Base-by-base conservation (phyloP, 1,140 invertebrate genomes). In the Drosophila arizonae region DNA sequence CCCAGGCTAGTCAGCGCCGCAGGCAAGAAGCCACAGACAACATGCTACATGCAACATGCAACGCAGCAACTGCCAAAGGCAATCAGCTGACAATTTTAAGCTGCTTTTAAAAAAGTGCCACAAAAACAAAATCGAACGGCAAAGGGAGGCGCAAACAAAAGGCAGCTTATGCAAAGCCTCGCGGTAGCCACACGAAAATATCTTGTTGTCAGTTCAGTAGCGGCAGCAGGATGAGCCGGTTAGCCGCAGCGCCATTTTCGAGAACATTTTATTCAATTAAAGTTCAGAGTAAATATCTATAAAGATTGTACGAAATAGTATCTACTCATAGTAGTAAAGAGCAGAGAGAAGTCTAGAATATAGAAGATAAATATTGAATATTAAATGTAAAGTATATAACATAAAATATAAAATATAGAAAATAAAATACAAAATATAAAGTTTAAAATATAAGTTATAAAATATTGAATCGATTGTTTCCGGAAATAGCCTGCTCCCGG, bases 31-130 rank as follows among this genome's bases (percentile, higher is more conserved):
- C 51, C 51, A 15, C 26, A 65, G 36, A 30, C 50, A 55, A 24
- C 54, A 65, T 39, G 28, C 43, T 51, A 21, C 45, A 62, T 48
- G 21, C 46, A 10, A 17, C 46, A 48, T 48, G 50, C 57, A 52
- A 65, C 57, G 65, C 57, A 67, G 46, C 50, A 30, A 64, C 36
- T 55, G 39, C 21, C 24, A 56, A 57, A 61, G 33, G 33, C 50
- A 61, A 33, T 28, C 54, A 57, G 50, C 58, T 48, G 67, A 48
- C 72, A 70, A 70, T 70, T 63, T 70, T 52, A 74, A 74, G 71
- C 66, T 64, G 39, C 60, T 63, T 43, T 71, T 60, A 46, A 55
- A 28, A 33, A 33, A 33, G 8, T 33, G 33, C 33, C 33, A 33
- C 26, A 58, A 45, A 4, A 30, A 60, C 21, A 30, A 30, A 15